Evolutionary conservation across 2,797 vertebrate species (phyloP).

Genomic region (Sarcophilus harrisii): DNA sequence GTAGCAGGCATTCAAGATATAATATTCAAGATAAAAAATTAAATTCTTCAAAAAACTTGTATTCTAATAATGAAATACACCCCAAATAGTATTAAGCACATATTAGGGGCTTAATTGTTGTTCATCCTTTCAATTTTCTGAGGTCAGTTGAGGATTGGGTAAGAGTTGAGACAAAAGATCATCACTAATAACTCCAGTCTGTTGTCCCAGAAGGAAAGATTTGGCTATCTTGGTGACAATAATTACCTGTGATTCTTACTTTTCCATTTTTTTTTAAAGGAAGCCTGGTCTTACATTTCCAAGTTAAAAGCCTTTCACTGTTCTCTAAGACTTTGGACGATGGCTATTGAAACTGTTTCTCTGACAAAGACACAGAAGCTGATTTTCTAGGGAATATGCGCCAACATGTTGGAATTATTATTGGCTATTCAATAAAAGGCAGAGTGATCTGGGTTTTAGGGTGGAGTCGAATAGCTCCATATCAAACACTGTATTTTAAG

Average conservation of each 20-base stretch:
- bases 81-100: background rate
- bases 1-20: background rate
- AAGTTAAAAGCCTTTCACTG: constrained; percentile 16
- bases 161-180: background rate
- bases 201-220: constrained; percentile 31
- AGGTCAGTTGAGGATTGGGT: background rate
- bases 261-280: background rate
- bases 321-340: constrained; percentile 36
- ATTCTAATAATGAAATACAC: background rate
- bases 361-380: constrained; percentile 4
- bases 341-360: constrained; percentile 24
- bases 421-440: background rate
- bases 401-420: background rate
- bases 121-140: background rate
- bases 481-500: background rate
- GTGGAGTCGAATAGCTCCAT: background rate
- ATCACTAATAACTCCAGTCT: background rate
- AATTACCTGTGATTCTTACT: constrained; percentile 19
- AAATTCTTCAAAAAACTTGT: background rate
- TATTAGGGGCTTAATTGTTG: background rate
- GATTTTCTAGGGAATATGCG: constrained; percentile 14
- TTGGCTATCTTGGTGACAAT: constrained; percentile 43
- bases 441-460: background rate
- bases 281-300: constrained; percentile 15
- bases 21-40: background rate